These are phyloP conservation scores for Enteromius mattozi DNA, from an alignment of 2,797 vertebrate genomes.

Conservation along the genomic window DNA sequence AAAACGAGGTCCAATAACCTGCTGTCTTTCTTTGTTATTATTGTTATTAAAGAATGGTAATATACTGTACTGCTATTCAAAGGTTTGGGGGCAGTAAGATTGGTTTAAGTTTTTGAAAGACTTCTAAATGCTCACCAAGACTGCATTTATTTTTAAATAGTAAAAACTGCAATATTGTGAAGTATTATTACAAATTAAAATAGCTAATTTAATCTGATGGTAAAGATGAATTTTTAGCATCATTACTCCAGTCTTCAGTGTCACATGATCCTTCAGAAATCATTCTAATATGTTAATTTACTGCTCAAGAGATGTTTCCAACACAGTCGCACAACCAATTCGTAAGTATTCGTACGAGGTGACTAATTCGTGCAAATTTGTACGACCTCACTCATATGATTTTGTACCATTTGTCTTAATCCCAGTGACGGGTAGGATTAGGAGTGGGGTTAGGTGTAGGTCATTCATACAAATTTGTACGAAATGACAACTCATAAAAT, in stretches of 20 bases:
- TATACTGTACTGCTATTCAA: not conserved
- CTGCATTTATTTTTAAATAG: not conserved
- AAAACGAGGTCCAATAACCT: constrained; percentile 73
- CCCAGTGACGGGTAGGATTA: too few species aligned
- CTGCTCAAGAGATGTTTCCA: not conserved
- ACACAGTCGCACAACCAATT: too few species aligned
- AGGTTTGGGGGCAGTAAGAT: not conserved
- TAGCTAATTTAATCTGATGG: not conserved
- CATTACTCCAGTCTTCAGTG: not conserved
- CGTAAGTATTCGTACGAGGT: too few species aligned
- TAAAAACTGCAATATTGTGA: not conserved
- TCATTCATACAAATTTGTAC: too few species aligned
- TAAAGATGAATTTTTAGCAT: not conserved
- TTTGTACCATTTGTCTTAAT: too few species aligned
- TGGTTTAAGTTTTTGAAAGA: not conserved
- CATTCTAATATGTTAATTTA: not conserved
- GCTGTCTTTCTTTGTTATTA: constrained; percentile 8
- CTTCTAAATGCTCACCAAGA: not conserved
- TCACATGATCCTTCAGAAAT: not conserved
- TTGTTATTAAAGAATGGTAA: not conserved
- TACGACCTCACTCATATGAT: too few species aligned
- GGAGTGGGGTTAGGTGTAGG: too few species aligned
- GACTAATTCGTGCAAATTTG: too few species aligned
- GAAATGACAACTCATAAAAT: too few species aligned
- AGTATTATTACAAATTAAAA: not conserved